Evolutionary conservation across 1,140 invertebrate species (phyloP).

Genomic region (Megathymus violae): DNA sequence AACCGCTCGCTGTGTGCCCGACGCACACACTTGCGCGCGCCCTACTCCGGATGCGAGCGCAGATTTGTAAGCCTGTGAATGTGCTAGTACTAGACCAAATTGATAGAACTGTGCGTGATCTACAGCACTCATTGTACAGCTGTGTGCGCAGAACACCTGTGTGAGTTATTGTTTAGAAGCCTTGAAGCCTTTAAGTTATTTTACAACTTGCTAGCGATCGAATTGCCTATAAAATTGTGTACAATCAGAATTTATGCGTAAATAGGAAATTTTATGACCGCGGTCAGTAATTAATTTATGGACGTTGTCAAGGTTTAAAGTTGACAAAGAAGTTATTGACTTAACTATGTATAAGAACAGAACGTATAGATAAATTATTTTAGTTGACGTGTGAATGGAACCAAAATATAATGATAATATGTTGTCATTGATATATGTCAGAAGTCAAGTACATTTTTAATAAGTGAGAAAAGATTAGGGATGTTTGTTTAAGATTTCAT

Average conservation of each 20-base stretch:
- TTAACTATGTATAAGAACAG: neutral
- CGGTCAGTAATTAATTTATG: slow-evolving; percentile 63
- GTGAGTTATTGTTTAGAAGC: slow-evolving; percentile 73
- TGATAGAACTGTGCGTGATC: slow-evolving; percentile 71
- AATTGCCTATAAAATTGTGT: slow-evolving; percentile 67
- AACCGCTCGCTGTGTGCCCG: slow-evolving; percentile 55
- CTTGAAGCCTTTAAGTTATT: slow-evolving; percentile 75
- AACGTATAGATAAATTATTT: slow-evolving; percentile 5
- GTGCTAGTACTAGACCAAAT: slow-evolving; percentile 78
- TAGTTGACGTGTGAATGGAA: slow-evolving; percentile 3
- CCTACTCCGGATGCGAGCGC: slow-evolving; percentile 79
- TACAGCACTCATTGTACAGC: slow-evolving; percentile 53
- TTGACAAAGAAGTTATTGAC: slow-evolving; percentile 14
- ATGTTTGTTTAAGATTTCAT: neutral
- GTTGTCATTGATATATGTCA: slow-evolving; percentile 1
- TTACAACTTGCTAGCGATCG: slow-evolving; percentile 62
- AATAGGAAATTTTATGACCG: slow-evolving; percentile 59
- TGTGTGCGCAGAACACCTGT: slow-evolving; percentile 50
- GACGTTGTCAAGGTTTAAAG: slow-evolving; percentile 56
- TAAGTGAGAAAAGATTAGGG: neutral
- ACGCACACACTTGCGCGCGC: slow-evolving; percentile 53
- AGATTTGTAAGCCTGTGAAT: slow-evolving; percentile 76
- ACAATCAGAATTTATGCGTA: slow-evolving; percentile 65
- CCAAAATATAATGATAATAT: neutral
- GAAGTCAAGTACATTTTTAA: slow-evolving; percentile 1